Evolutionary conservation across 2,113 vertebrate species (phyloP).

Genomic region (Protobothrops mucrosquamatus): DNA sequence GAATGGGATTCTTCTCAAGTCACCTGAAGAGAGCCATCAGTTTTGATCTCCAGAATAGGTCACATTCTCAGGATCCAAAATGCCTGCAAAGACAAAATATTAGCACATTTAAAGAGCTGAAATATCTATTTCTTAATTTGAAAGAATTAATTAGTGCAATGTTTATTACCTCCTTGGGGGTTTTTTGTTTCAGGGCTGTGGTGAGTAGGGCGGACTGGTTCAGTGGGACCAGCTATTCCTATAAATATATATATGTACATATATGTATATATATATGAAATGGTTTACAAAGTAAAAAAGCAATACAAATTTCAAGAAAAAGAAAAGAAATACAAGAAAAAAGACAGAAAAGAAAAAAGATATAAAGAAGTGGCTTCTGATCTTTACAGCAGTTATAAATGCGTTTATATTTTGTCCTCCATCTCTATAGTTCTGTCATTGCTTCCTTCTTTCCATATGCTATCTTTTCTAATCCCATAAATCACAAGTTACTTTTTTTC

Average conservation of each 20-base stretch:
- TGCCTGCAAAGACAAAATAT: conserved; percentile 35
- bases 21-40: background rate
- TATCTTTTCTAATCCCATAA: background rate
- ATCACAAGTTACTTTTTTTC: background rate
- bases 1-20: background rate
- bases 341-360: background rate
- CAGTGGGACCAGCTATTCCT: background rate
- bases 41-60: conserved; percentile 53
- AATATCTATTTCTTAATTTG: background rate
- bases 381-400: background rate
- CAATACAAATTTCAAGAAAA: background rate
- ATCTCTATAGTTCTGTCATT: background rate
- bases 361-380: background rate
- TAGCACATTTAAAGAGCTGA: no score
- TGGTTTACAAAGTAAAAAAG: background rate
- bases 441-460: background rate
- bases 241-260: background rate
- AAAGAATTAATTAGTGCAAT: background rate
- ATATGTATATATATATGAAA: background rate
- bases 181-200: background rate
- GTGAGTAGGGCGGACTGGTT: background rate
- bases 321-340: background rate
- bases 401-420: background rate
- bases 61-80: conserved; percentile 52
- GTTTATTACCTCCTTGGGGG: background rate